These are phyloP conservation scores for Sitophilus oryzae DNA, from an alignment of 1,140 invertebrate genomes.

Conservation along the genomic window DNA sequence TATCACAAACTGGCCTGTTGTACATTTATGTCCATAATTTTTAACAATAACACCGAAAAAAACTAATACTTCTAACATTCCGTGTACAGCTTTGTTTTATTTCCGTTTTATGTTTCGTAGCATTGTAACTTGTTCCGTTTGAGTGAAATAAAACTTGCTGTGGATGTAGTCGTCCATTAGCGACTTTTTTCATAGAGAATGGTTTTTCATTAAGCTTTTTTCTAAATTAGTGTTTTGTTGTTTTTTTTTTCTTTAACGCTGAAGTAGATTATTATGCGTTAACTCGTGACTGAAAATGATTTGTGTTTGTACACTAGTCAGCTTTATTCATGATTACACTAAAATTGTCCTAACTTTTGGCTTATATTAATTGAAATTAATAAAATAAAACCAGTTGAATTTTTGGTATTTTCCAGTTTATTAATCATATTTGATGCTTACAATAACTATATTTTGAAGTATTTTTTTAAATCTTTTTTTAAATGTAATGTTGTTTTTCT, in stretches of 20 bases:
- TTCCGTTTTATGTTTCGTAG: not conserved
- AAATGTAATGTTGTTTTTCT: too few species aligned
- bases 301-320: not conserved
- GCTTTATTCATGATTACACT: not conserved
- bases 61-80: conserved; percentile 3
- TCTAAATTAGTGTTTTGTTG: not conserved
- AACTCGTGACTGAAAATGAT: conserved; percentile 6
- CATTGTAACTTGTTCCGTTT: conserved; percentile 10
- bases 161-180: not conserved
- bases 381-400: too few species aligned
- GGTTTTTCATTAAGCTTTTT: not conserved
- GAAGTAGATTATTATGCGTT: conserved; percentile 29
- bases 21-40: conserved; percentile 4
- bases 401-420: too few species aligned
- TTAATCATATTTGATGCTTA: too few species aligned
- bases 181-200: not conserved
- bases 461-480: too few species aligned
- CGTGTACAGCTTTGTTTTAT: not conserved
- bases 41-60: not conserved
- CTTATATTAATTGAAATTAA: not conserved
- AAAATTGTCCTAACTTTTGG: not conserved
- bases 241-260: conserved; percentile 25
- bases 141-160: not conserved
- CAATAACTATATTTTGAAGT: too few species aligned
- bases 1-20: too few species aligned